Base-by-base conservation (phyloP, 2,888 invertebrate species). In the Escarpia spicata region DNA sequence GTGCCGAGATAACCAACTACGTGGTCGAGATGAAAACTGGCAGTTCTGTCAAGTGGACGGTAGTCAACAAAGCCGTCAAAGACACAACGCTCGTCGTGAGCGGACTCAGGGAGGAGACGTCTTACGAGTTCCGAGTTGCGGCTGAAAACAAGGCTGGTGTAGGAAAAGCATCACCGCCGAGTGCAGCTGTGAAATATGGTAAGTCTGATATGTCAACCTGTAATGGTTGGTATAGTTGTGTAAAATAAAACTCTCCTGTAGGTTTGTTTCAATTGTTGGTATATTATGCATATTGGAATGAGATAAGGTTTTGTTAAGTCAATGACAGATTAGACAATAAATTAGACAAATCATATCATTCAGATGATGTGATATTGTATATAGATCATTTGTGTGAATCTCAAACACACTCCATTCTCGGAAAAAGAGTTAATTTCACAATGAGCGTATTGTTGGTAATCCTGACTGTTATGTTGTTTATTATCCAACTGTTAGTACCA, bases 111-210 rank as follows among this genome's bases (percentile, higher is more conserved):
- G 95, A 95, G 92, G 95, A 94, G 60, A 94, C 94, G 75, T 94
- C 95, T 45, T 98, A 98, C 96, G 98, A 98, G 96, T 98, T 99
- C 96, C 97, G 98, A 93, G 97, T 99, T 12, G 98, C 98, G 0
- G 98, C 98, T 0, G 97, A 98, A 93, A 99, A 98, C 97, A 97
- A 98, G 94, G 98, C 98, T 96, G 99, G 98, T 60, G 98, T 98
- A 98, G 98, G 98, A 12, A 98, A 98, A 93, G 94, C 95, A 90
- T 93, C 96, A 8, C 93, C 93, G 89, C 94, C 95, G 19, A 94
- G 95, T n/a, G 92, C 94, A 26, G 91, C 94, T 15, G 93, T 94
- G 45, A 94, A 93, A 44, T 92, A 93, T 45, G 92, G 93, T 93
- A 91, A 60, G 92, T 90, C 52, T 52, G 8, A 9, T 52, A 31